Percentiles rank a stretch among this genome's conserved stretches.
phyloP scores from a whole-genome alignment of 1,140 invertebrate genomes.

The Arion vulgaris region DNA sequence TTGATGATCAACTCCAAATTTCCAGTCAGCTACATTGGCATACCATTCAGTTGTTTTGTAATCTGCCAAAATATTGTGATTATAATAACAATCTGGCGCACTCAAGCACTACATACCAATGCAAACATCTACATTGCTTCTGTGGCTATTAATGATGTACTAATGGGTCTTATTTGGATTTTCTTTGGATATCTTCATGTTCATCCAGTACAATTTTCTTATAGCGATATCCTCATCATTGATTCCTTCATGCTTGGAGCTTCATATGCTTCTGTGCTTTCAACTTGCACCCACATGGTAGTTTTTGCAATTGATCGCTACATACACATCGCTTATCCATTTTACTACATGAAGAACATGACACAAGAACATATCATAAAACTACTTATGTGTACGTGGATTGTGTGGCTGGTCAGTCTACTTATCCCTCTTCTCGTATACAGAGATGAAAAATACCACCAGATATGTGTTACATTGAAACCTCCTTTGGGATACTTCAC shows the following conservation, averaged over 20 bases:
- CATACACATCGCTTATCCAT: background rate
- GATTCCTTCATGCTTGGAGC: background rate
- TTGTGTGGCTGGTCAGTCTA: background rate
- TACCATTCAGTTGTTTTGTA: background rate
- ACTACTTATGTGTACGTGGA: background rate
- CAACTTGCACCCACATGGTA: background rate
- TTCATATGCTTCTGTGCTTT: background rate
- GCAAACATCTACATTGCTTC: background rate
- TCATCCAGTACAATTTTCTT: background rate
- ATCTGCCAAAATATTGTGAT: background rate
- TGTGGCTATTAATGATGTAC: background rate
- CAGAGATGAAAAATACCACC: background rate
- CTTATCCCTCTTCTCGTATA: background rate
- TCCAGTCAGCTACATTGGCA: no score
- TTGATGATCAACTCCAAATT: no score
- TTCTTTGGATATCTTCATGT: background rate
- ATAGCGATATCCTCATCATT: background rate
- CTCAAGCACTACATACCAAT: background rate
- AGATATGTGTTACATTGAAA: background rate
- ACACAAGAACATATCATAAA: background rate
- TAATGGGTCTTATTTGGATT: background rate
- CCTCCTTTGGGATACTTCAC: background rate
- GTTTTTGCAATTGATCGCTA: background rate
- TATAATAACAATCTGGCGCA: background rate
- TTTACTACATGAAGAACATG: constrained; percentile 16